These are phyloP conservation scores for Rutilus rutilus DNA, from an alignment of 2,113 vertebrate genomes.

Conservation along the genomic window DNA sequence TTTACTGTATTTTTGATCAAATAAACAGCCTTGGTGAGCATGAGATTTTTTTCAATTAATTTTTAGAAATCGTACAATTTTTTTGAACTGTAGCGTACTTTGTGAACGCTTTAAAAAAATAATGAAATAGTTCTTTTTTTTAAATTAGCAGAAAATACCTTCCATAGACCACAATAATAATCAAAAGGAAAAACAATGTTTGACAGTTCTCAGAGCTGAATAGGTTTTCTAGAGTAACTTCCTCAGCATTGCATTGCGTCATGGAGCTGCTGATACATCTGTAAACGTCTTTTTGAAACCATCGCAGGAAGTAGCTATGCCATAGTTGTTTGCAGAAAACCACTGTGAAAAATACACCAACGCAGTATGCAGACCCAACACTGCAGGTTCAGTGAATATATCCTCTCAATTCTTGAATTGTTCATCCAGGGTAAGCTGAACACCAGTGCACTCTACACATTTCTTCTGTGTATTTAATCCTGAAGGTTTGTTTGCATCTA, in stretches of 20 bases:
- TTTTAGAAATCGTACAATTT: too few species aligned
- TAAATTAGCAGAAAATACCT: neutral
- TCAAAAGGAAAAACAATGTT: neutral
- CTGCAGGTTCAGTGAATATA: neutral
- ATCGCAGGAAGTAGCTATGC: neutral
- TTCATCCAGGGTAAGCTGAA: neutral
- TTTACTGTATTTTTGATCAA: too few species aligned
- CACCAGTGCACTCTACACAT: neutral
- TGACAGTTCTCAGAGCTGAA: neutral
- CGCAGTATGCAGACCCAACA: neutral
- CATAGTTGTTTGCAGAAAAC: neutral
- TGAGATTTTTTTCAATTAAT: too few species aligned
- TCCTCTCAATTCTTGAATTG: neutral
- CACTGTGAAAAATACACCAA: neutral
- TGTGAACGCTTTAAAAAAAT: too few species aligned
- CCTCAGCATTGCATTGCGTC: neutral
- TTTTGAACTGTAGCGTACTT: too few species aligned
- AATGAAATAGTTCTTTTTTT: too few species aligned
- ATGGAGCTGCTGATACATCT: neutral
- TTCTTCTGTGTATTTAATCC: neutral
- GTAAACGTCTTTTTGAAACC: neutral
- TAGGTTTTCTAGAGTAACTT: neutral
- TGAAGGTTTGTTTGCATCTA: conserved; percentile 21
- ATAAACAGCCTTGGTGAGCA: too few species aligned
- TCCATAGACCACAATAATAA: neutral